phyloP scores from a whole-genome alignment of 2,888 invertebrate genomes.

The Callyntrura sp. region DNA sequence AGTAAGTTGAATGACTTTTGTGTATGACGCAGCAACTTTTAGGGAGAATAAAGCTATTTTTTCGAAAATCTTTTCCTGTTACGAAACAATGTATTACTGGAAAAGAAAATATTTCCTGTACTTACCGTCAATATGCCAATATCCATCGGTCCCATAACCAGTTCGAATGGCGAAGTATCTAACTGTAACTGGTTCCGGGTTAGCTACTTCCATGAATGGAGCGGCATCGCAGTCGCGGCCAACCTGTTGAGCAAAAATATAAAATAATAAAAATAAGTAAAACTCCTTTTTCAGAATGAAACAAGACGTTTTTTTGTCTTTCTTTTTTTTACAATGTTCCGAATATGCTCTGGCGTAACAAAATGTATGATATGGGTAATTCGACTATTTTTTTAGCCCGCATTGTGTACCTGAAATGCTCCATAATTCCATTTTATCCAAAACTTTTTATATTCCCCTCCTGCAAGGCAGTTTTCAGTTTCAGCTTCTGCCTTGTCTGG shows the following conservation, averaged over 20 bases:
- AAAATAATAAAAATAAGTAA: conserved; percentile 6
- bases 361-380: no score
- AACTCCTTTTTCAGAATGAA: not conserved
- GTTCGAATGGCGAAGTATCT: conserved; percentile 93
- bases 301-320: not conserved
- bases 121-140: conserved; percentile 93
- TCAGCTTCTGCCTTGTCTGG: conserved; percentile 90
- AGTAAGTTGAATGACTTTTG: no score
- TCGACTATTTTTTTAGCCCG: no score
- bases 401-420: conserved; percentile 76
- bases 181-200: conserved; percentile 90
- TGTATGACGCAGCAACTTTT: no score
- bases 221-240: conserved; percentile 91
- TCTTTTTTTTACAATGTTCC: not conserved
- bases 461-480: conserved; percentile 91
- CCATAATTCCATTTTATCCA: conserved; percentile 93
- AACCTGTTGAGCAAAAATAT: conserved; percentile 85
- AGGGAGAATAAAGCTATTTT: no score
- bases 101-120: conserved; percentile 40
- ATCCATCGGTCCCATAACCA: conserved; percentile 93
- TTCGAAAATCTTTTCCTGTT: no score
- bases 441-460: conserved; percentile 92
- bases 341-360: no score
- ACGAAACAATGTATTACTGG: no score
- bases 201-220: conserved; percentile 91